phyloP scores from a whole-genome alignment of 2,113 vertebrate genomes.

The Nycticebus coucang region DNA sequence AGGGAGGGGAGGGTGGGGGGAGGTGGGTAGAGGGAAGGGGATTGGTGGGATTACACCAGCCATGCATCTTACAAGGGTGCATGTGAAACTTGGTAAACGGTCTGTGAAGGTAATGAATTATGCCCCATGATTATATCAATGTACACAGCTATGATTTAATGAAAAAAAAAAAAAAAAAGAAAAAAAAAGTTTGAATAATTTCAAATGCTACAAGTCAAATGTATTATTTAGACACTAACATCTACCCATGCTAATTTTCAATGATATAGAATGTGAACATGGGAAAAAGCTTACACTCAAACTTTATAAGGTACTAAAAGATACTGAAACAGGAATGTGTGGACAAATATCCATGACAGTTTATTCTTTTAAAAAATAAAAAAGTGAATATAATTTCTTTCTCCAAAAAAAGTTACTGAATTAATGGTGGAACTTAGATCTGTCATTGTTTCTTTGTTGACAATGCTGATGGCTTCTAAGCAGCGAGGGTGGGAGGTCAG shows the following conservation, averaged over 20 bases:
- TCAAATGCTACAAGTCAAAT: not conserved
- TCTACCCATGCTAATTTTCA: not conserved
- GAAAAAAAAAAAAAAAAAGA: no score
- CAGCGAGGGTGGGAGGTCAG: not conserved
- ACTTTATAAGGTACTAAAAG: not conserved
- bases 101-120: no score
- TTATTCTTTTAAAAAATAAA: not conserved
- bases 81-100: no score
- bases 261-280: not conserved
- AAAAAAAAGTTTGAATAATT: constrained; percentile 13
- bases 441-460: not conserved
- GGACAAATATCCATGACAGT: not conserved
- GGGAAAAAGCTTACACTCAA: not conserved
- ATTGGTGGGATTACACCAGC: no score
- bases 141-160: no score
- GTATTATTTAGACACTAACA: constrained; percentile 14
- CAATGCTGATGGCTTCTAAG: not conserved
- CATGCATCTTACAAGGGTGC: no score
- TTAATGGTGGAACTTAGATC: not conserved
- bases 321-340: not conserved
- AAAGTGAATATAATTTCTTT: not conserved
- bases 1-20: no score
- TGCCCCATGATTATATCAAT: no score
- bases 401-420: not conserved
- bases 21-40: no score